phyloP scores from a whole-genome alignment of 2,888 invertebrate species.

The Brachypalpus laphriformis region DNA sequence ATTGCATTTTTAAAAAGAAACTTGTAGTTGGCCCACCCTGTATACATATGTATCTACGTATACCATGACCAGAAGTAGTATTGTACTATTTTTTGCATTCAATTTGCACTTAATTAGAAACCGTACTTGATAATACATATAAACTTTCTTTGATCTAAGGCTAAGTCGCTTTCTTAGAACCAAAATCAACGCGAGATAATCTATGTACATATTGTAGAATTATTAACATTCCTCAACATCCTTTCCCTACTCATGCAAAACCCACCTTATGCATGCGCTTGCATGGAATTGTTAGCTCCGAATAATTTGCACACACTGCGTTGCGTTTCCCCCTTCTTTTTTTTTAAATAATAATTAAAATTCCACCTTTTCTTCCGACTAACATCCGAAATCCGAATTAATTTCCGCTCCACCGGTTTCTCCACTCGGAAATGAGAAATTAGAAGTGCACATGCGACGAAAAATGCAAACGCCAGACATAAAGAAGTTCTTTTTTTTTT shows the following conservation, averaged over 20 bases:
- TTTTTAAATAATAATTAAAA: constrained; percentile 49
- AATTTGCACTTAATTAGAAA: no score
- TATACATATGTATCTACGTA: no score
- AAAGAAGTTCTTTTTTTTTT: constrained; percentile 9
- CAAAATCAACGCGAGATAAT: not conserved
- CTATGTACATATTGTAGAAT: not conserved
- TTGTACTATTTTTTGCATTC: no score
- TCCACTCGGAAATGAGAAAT: constrained; percentile 65
- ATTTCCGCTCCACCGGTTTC: constrained; percentile 69
- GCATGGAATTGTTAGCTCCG: not conserved
- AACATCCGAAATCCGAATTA: constrained; percentile 60
- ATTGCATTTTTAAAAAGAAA: no score
- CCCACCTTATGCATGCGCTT: not conserved
- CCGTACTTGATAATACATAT: no score
- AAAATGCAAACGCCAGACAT: constrained; percentile 69
- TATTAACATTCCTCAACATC: not conserved
- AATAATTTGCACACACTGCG: constrained; percentile 3
- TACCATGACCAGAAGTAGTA: no score
- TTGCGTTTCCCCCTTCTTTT: not conserved
- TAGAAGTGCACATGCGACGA: constrained; percentile 68
- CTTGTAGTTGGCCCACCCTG: no score
- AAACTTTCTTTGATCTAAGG: no score
- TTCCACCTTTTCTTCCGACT: constrained; percentile 28
- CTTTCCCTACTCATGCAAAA: not conserved
- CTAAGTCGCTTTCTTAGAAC: not conserved